A percentile compares a stretch with the other conserved stretches of the same genome.
These are phyloP conservation scores for Heliconius himera DNA, from an alignment of 1,140 invertebrate genomes.

Conservation along the genomic window DNA sequence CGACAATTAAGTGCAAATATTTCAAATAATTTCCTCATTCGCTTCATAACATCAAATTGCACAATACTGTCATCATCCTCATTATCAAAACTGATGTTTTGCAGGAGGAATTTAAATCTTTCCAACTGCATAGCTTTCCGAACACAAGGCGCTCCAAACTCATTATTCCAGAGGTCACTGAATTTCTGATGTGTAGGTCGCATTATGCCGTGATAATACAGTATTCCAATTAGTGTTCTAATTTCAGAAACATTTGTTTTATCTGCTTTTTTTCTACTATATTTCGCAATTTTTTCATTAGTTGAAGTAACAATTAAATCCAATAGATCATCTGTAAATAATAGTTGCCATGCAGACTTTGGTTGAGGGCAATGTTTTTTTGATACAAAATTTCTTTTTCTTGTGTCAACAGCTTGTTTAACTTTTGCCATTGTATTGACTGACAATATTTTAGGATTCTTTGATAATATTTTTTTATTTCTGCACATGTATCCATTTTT, in stretches of 20 bases:
- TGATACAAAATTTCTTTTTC: constrained; percentile 48
- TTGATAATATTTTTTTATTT: constrained; percentile 59
- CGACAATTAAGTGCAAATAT: constrained; percentile 79
- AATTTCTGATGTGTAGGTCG: constrained; percentile 73
- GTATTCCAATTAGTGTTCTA: constrained; percentile 78
- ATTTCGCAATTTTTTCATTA: constrained; percentile 70
- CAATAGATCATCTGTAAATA: constrained; percentile 77
- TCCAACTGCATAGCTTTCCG: constrained; percentile 73
- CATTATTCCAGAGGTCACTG: constrained; percentile 74
- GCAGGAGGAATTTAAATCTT: constrained; percentile 77
- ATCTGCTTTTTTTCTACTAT: constrained; percentile 37
- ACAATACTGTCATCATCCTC: constrained; percentile 59
- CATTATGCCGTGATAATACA: constrained; percentile 78
- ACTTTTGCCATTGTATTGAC: constrained; percentile 44
- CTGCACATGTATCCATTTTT: constrained; percentile 68
- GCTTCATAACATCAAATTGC: constrained; percentile 75
- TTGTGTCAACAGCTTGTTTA: constrained; percentile 47
- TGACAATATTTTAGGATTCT: constrained; percentile 52
- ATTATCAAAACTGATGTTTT: constrained; percentile 78
- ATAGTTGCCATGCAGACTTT: constrained; percentile 72
- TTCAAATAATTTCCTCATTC: constrained; percentile 79
- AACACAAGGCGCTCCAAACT: constrained; percentile 71
- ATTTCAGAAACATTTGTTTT: constrained; percentile 71
- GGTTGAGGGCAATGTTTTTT: constrained; percentile 55
- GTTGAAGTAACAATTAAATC: constrained; percentile 76